phyloP scores from a whole-genome alignment of 2,888 invertebrate species.

The Branchipolynoe longqiensis region DNA sequence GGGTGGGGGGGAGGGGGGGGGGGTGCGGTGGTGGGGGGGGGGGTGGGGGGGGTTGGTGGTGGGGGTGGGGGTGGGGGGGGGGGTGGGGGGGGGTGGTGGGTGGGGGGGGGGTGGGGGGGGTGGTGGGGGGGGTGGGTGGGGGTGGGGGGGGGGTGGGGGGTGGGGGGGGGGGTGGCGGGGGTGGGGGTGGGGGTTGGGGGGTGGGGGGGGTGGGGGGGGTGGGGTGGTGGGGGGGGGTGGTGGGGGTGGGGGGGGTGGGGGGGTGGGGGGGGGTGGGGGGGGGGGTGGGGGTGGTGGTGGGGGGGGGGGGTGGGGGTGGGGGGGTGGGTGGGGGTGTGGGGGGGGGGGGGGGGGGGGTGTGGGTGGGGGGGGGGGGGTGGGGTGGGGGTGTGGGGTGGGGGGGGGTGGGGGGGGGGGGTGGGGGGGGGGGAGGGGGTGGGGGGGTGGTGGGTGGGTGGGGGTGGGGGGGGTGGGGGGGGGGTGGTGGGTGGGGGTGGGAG shows the following conservation, averaged over 20 bases:
- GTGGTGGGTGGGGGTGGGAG: background rate
- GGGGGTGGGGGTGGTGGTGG: background rate
- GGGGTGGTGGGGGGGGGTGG: background rate
- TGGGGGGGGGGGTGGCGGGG: too few species aligned
- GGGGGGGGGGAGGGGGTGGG: background rate
- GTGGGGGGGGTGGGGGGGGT: background rate
- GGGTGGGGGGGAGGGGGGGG: background rate
- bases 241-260: background rate
- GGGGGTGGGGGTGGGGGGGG: too few species aligned
- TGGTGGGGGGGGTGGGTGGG: too few species aligned
- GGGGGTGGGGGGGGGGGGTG: too few species aligned
- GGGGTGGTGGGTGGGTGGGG: background rate
- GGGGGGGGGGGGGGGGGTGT: too few species aligned
- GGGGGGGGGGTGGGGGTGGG: background rate
- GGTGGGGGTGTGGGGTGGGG: too few species aligned
- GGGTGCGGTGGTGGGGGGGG: background rate
- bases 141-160: too few species aligned
- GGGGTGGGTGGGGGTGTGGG: too few species aligned
- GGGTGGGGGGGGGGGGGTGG: too few species aligned
- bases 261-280: background rate
- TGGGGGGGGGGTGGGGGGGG: background rate
- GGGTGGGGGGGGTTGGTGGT: background rate
- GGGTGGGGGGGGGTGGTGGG: too few species aligned
- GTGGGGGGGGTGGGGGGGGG: background rate
- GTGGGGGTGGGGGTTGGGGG: background rate